Evolutionary conservation across 2,888 invertebrate species (phyloP).

Genomic region (Schizaphis graminum): DNA sequence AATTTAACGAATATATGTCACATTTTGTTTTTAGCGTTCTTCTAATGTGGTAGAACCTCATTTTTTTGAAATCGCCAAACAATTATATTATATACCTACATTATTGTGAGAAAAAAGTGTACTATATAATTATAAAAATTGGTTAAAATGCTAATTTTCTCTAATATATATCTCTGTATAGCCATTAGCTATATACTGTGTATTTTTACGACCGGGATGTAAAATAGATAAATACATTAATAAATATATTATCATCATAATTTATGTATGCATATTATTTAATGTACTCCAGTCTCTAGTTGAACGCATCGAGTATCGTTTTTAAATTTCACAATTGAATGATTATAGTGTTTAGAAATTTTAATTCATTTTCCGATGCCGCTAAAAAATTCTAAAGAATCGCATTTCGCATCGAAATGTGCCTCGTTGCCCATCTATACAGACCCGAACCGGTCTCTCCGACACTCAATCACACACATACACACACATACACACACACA

Average conservation of each 20-base stretch:
- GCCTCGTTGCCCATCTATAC: background rate
- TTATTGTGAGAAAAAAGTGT: background rate
- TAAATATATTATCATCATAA: background rate
- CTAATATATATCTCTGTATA: background rate
- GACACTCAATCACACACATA: background rate
- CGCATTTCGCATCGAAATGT: background rate
- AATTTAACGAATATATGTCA: background rate
- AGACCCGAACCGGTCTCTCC: slow-evolving; percentile 9
- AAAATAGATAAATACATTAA: background rate
- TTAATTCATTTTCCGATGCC: background rate
- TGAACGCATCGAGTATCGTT: background rate
- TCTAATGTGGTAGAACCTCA: background rate
- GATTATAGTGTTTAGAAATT: background rate
- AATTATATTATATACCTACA: background rate
- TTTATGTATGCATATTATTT: background rate
- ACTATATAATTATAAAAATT: background rate
- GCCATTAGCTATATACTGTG: too few relatives aligned
- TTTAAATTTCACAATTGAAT: background rate
- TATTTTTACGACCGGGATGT: background rate
- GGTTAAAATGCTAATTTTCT: background rate
- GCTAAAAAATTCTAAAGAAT: background rate
- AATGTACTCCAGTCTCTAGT: background rate
- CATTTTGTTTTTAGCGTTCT: background rate
- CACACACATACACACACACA: too few relatives aligned
- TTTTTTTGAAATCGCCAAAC: background rate